phyloP scores from a whole-genome alignment of 2,888 invertebrate species.

The Teleogryllus oceanicus region DNA sequence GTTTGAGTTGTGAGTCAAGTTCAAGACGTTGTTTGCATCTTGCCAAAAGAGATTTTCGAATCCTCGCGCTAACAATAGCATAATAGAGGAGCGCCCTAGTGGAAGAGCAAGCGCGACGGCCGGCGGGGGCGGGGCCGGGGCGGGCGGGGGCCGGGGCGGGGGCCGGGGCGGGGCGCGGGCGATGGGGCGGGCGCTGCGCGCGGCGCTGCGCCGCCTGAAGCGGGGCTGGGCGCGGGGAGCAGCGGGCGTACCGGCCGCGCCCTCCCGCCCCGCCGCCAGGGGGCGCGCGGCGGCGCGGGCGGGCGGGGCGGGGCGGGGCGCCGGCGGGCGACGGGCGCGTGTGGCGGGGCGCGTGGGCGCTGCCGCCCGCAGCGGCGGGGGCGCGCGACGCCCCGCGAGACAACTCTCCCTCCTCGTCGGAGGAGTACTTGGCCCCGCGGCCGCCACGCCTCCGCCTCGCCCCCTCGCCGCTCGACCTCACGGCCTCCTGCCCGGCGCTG shows the following conservation, averaged over 20 bases:
- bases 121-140: neutral
- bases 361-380: neutral
- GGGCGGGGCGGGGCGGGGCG: neutral
- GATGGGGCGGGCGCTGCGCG: slow-evolving; percentile 19
- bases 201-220: slow-evolving; percentile 21
- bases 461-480: too few species aligned
- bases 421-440: too few species aligned
- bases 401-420: too few species aligned
- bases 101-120: too few species aligned
- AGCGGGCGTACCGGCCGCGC: neutral
- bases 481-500: too few species aligned
- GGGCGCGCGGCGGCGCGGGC: slow-evolving; percentile 21
- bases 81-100: too few species aligned
- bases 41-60: too few species aligned
- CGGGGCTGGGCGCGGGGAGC: slow-evolving; percentile 19
- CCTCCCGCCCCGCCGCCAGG: slow-evolving; percentile 21
- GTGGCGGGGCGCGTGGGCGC: slow-evolving; percentile 18
- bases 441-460: too few species aligned
- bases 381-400: neutral
- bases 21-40: too few species aligned
- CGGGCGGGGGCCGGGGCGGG: slow-evolving; percentile 41
- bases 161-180: slow-evolving; percentile 19
- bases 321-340: neutral
- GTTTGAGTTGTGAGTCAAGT: too few species aligned
- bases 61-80: too few species aligned